These are phyloP conservation scores for Luehdorfia chinensis DNA, from an alignment of 1,140 invertebrate genomes.

Conservation along the genomic window DNA sequence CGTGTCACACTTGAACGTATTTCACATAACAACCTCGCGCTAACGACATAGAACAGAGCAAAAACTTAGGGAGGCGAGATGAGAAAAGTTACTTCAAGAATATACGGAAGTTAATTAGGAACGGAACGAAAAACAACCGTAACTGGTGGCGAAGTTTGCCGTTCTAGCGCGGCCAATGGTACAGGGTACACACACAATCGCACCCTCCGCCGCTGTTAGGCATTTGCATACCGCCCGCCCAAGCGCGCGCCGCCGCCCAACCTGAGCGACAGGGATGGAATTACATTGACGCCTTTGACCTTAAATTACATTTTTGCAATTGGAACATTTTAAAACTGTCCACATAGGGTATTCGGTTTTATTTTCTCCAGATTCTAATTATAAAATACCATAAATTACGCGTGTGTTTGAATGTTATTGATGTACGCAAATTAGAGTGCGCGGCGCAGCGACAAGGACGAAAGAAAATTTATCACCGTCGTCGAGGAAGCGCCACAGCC, in stretches of 20 bases:
- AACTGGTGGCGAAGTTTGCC: constrained; percentile 75
- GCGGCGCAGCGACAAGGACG: constrained; percentile 59
- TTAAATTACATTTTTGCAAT: constrained; percentile 45
- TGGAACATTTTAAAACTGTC: constrained; percentile 28
- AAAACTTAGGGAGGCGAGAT: constrained; percentile 60
- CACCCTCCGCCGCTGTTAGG: constrained; percentile 29
- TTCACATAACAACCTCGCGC: constrained; percentile 55
- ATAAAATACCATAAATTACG: neutral
- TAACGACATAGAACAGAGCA: constrained; percentile 44
- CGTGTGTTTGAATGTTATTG: constrained; percentile 17
- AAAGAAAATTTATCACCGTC: constrained; percentile 70
- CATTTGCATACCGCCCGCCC: constrained; percentile 76
- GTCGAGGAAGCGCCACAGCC: no score
- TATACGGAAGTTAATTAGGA: constrained; percentile 76
- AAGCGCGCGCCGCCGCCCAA: constrained; percentile 70
- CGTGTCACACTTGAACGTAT: constrained; percentile 60
- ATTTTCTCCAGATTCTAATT: neutral
- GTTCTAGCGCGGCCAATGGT: constrained; percentile 74
- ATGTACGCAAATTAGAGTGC: constrained; percentile 42
- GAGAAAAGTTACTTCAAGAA: constrained; percentile 75
- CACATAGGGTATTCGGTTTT: neutral
- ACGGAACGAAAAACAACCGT: constrained; percentile 76
- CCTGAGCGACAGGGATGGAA: constrained; percentile 67
- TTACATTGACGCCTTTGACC: constrained; percentile 44
- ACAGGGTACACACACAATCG: constrained; percentile 66